Conservation (phyloP, 1,140 invertebrate species). For the Galleria mellonella region DNA sequence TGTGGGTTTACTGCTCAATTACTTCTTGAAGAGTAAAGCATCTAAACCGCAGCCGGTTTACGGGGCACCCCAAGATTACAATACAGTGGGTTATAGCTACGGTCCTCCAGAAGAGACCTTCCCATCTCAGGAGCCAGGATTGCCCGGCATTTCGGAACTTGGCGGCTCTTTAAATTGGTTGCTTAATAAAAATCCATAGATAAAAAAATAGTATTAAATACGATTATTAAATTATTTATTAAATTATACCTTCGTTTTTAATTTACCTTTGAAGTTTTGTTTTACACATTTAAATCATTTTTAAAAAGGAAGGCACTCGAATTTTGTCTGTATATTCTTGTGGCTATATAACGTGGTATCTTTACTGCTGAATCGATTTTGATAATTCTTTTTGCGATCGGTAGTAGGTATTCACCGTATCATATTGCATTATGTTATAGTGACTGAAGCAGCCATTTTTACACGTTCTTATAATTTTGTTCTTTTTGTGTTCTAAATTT, state of each 20-base stretch:
- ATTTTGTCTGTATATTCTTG: too few species aligned
- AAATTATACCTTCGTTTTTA: neutral
- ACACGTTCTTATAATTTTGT: too few species aligned
- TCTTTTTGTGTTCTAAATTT: too few species aligned
- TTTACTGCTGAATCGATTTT: too few species aligned
- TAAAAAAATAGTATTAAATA: neutral
- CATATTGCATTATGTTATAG: too few species aligned
- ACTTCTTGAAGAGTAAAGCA: constrained; percentile 36
- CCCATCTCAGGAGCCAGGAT: constrained; percentile 10
- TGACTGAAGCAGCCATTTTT: too few species aligned
- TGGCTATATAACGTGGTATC: too few species aligned
- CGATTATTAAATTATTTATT: constrained; percentile 4
- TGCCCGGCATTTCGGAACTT: constrained; percentile 30
- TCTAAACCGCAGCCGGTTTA: constrained; percentile 27
- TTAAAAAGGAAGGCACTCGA: too few species aligned
- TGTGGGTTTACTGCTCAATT: constrained; percentile 37
- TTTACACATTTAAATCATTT: too few species aligned
- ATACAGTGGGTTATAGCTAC: constrained; percentile 58
- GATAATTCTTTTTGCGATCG: too few species aligned
- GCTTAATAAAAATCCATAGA: constrained; percentile 36
- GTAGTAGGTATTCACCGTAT: too few species aligned
- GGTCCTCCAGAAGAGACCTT: constrained; percentile 37
- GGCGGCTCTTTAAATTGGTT: constrained; percentile 42
- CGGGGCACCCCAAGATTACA: constrained; percentile 46
- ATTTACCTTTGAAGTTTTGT: too few species aligned